Conservation (phyloP, 2,113 vertebrate species). For the Neodon shergylaensis region DNA sequence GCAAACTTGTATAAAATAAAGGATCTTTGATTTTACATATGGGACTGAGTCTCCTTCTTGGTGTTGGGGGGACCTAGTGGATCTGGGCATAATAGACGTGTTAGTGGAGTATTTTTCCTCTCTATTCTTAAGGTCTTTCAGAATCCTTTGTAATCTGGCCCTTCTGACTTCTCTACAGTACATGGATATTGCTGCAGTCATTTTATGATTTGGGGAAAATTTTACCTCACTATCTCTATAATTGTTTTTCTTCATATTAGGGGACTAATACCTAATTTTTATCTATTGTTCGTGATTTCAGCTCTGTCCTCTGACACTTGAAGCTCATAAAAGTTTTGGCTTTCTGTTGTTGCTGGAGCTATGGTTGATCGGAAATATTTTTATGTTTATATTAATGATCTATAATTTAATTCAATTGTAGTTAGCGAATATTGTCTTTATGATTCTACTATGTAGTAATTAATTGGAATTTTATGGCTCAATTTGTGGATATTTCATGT, state of each 20-base stretch:
- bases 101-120: too few species aligned
- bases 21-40: too few species aligned
- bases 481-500: conserved; percentile 30
- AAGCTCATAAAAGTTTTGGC: not conserved
- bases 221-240: not conserved
- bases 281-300: not conserved
- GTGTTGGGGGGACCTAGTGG: too few species aligned
- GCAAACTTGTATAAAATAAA: too few species aligned
- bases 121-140: not conserved
- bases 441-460: conserved; percentile 34
- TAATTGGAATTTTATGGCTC: conserved; percentile 19
- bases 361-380: not conserved
- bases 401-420: not conserved
- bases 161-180: not conserved
- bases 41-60: too few species aligned
- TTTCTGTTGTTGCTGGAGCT: not conserved
- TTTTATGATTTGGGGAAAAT: not conserved
- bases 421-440: not conserved
- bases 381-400: conserved; percentile 14
- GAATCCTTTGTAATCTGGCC: not conserved
- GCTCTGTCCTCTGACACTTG: not conserved
- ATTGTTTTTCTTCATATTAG: not conserved
- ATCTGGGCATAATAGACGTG: not conserved
- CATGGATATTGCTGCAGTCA: not conserved
- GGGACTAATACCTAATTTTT: not conserved